Evolutionary conservation across 1,140 invertebrate species (phyloP).

Genomic region (Stegodyphus mimosarum): DNA sequence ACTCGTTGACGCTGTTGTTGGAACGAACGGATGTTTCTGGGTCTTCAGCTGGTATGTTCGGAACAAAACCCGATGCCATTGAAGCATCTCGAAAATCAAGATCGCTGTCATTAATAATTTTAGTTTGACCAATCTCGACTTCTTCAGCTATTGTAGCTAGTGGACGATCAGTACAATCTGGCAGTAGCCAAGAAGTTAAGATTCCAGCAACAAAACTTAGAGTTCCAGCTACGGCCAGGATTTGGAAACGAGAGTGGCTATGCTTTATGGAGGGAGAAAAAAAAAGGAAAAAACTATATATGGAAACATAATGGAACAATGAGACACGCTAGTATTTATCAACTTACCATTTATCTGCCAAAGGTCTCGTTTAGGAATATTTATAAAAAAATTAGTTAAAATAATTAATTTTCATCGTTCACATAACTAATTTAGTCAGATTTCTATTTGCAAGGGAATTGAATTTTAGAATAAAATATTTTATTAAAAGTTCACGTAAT

Average conservation of each 20-base stretch:
- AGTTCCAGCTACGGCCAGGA: constrained; percentile 27
- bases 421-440: too few species aligned
- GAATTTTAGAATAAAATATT: too few species aligned
- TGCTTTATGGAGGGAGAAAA: constrained; percentile 7
- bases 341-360: too few species aligned
- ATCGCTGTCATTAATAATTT: constrained; percentile 47
- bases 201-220: constrained; percentile 14
- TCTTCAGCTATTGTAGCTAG: constrained; percentile 52
- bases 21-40: not conserved
- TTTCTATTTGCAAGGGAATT: too few species aligned
- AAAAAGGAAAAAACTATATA: not conserved
- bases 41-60: not conserved
- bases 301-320: too few species aligned
- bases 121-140: constrained; percentile 42
- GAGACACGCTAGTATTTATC: too few species aligned
- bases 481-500: too few species aligned
- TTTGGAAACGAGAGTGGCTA: constrained; percentile 28
- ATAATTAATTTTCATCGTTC: too few species aligned
- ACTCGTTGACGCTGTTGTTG: constrained; percentile 12
- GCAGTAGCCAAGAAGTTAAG: constrained; percentile 21
- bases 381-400: too few species aligned
- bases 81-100: constrained; percentile 22
- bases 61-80: constrained; percentile 7
- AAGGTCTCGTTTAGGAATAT: too few species aligned
- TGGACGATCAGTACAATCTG: constrained; percentile 41